These are phyloP conservation scores for Zaprionus lineosus DNA, from an alignment of 2,888 invertebrate species.

Conservation along the genomic window DNA sequence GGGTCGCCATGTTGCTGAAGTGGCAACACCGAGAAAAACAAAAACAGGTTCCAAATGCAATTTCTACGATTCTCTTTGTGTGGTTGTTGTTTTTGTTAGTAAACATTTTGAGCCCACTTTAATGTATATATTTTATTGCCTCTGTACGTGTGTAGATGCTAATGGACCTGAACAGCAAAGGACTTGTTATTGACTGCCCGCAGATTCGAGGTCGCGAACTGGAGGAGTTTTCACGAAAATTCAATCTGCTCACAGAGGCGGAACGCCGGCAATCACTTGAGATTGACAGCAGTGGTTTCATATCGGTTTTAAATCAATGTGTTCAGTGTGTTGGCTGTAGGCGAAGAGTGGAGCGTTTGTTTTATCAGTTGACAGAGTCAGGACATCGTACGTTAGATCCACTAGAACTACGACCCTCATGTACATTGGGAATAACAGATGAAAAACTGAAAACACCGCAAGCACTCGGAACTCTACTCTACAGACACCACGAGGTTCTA, in stretches of 20 bases:
- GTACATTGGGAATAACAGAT: slow-evolving; percentile 90
- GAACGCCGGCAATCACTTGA: slow-evolving; percentile 91
- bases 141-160: slow-evolving; percentile 88
- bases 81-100: slow-evolving; percentile 8
- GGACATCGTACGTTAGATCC: slow-evolving; percentile 95
- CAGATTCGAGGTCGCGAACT: slow-evolving; percentile 91
- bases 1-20: slow-evolving; percentile 69
- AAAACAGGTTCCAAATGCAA: slow-evolving; percentile 64
- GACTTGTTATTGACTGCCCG: slow-evolving; percentile 92
- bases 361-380: slow-evolving; percentile 92
- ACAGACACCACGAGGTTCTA: slow-evolving; percentile 92
- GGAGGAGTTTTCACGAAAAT: slow-evolving; percentile 93
- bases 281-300: slow-evolving; percentile 91
- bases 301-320: slow-evolving; percentile 93
- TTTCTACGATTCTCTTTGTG: slow-evolving; percentile 29
- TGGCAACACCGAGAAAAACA: slow-evolving; percentile 50
- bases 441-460: slow-evolving; percentile 91
- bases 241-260: slow-evolving; percentile 88
- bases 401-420: slow-evolving; percentile 89
- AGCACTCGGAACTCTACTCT: slow-evolving; percentile 91
- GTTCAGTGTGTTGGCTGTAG: slow-evolving; percentile 97
- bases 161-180: slow-evolving; percentile 94
- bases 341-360: slow-evolving; percentile 94
- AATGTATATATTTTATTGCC: slow-evolving; percentile 6
- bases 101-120: slow-evolving; percentile 2